Conservation (phyloP, 2,888 invertebrate genomes). For the Mantis religiosa region DNA sequence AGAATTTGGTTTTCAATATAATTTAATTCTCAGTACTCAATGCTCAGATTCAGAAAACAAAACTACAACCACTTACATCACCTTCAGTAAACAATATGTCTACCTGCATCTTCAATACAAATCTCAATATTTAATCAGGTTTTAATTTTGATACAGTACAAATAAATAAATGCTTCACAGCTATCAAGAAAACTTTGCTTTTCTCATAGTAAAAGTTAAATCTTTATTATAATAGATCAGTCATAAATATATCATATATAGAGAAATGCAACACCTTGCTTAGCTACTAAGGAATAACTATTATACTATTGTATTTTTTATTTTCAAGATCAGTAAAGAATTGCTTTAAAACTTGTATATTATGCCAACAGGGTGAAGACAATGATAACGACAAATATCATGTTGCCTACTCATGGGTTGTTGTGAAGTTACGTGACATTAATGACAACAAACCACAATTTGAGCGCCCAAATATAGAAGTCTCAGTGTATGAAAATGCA, state of each 20-base stretch:
- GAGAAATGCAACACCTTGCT: no score
- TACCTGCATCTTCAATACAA: not conserved
- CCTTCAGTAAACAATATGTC: not conserved
- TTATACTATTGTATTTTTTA: not conserved
- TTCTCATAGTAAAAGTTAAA: not conserved
- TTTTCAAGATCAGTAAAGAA: not conserved
- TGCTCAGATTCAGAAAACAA: no score
- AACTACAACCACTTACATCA: no score
- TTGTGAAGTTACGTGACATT: constrained; percentile 86
- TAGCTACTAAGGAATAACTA: not conserved
- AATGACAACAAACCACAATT: constrained; percentile 97
- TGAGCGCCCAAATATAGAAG: constrained; percentile 89
- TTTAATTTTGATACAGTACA: not conserved
- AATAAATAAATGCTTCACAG: not conserved
- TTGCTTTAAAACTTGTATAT: not conserved
- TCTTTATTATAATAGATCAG: no score
- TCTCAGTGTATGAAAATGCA: constrained; percentile 87
- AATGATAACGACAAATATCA: constrained; percentile 96
- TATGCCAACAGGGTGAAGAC: constrained; percentile 66
- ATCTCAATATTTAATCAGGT: not conserved
- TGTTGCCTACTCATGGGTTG: constrained; percentile 93
- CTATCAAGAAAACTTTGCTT: not conserved
- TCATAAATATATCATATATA: not conserved
- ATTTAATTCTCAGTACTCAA: no score
- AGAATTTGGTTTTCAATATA: no score